Percentiles rank a stretch among this genome's conserved stretches.
Evolutionary conservation across 2,113 vertebrate species (phyloP).

Genomic region (Elachura formosa): DNA sequence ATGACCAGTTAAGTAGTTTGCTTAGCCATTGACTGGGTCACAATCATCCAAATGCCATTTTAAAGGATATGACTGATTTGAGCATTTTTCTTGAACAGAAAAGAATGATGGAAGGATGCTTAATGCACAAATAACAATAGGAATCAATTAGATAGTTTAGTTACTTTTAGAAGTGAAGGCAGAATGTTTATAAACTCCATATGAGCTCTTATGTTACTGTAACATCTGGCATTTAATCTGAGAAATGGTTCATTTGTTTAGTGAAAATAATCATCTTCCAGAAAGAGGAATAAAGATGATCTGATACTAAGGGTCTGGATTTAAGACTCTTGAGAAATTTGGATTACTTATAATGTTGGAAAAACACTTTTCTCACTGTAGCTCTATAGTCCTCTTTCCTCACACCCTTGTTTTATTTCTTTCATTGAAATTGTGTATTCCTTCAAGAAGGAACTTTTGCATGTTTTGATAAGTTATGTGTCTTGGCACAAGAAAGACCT

Average conservation of each 20-base stretch:
- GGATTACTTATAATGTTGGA: background rate
- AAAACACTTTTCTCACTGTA: background rate
- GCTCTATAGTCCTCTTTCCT: background rate
- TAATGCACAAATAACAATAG: background rate
- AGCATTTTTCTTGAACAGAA: background rate
- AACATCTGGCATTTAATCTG: background rate
- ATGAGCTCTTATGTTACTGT: background rate
- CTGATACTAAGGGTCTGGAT: background rate
- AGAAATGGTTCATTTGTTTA: background rate
- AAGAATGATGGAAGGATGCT: background rate
- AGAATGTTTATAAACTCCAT: background rate
- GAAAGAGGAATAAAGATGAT: background rate
- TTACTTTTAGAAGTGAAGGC: background rate
- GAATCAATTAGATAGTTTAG: background rate
- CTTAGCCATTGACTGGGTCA: background rate
- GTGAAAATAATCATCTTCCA: background rate
- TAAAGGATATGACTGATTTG: background rate
- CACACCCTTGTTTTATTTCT: background rate
- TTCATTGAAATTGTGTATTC: background rate
- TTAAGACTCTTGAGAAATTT: background rate
- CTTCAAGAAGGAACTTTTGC: background rate
- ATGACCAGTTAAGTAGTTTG: background rate
- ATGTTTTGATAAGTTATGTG: fast-evolving
- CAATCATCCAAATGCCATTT: background rate
- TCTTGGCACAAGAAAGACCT: background rate